phyloP scores from a whole-genome alignment of 2,888 invertebrate genomes.

The Epiblema foenella region DNA sequence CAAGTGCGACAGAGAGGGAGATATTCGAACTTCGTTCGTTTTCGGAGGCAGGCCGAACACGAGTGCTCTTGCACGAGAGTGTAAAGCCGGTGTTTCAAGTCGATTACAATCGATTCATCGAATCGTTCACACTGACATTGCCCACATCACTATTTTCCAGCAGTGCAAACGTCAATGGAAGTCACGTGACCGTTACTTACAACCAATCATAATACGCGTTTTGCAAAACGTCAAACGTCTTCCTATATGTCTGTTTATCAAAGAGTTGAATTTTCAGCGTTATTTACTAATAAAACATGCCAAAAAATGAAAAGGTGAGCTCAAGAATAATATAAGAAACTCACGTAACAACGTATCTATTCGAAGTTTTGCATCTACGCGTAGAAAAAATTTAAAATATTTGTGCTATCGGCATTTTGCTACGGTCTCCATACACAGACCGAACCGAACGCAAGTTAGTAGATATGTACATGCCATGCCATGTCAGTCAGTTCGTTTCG shows the following conservation, averaged over 20 bases:
- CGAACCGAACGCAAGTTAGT: constrained; percentile 53
- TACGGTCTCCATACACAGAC: constrained; percentile 59
- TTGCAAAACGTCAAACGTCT: constrained; percentile 42
- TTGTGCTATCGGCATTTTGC: constrained; percentile 68
- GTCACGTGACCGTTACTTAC: constrained; percentile 62
- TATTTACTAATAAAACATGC: constrained; percentile 68
- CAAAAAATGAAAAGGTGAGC: constrained; percentile 73
- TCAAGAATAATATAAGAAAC: constrained; percentile 48
- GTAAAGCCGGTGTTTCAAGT: too few species aligned
- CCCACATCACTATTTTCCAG: constrained; percentile 52
- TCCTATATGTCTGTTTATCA: constrained; percentile 57
- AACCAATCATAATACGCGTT: constrained; percentile 57
- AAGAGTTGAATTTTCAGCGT: constrained; percentile 66
- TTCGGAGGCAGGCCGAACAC: too few species aligned
- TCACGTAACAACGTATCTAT: constrained; percentile 37
- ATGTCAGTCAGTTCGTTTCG: constrained; percentile 78
- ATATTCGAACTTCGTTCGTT: too few species aligned
- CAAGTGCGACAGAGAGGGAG: too few species aligned
- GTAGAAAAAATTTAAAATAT: constrained; percentile 52
- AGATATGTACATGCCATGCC: constrained; percentile 64
- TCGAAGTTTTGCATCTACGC: constrained; percentile 41
- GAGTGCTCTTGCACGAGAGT: too few species aligned
- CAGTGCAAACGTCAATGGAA: constrained; percentile 64
- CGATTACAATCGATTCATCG: constrained; percentile 12
- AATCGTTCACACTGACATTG: constrained; percentile 29